Conservation (phyloP, 2,888 invertebrate genomes). For the Ecdyonurus torrentis region DNA sequence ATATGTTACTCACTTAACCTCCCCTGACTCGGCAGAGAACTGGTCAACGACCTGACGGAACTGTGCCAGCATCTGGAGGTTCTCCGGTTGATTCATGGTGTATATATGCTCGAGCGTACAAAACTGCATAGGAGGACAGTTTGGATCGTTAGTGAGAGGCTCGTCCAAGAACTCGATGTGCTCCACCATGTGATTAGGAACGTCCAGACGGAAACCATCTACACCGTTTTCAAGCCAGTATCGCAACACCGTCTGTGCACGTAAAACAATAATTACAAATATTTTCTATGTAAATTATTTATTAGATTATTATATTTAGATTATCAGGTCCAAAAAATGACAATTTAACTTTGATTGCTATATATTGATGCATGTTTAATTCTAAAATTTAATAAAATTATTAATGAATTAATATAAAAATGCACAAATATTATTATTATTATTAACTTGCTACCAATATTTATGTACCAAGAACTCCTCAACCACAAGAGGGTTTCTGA, state of each 20-base stretch:
- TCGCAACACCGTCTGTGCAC: conserved; percentile 33
- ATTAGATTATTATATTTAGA: too few species aligned
- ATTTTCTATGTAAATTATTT: not conserved
- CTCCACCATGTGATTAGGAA: conserved; percentile 33
- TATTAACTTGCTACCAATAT: not conserved
- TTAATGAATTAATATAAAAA: too few species aligned
- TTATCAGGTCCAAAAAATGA: too few species aligned
- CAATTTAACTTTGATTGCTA: too few species aligned
- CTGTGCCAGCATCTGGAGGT: conserved; percentile 14
- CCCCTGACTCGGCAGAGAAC: not conserved
- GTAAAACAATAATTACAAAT: too few species aligned
- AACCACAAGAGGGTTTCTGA: conserved; percentile 36
- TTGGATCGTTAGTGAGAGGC: conserved; percentile 27
- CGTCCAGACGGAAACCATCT: conserved; percentile 59
- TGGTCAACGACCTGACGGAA: conserved; percentile 4
- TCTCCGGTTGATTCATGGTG: conserved; percentile 39
- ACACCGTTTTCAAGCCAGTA: conserved; percentile 62
- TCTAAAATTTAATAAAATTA: not conserved
- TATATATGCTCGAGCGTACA: conserved; percentile 42
- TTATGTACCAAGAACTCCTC: conserved; percentile 30
- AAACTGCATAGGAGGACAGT: conserved; percentile 29
- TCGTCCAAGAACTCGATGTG: conserved; percentile 26
- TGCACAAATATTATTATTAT: too few species aligned
- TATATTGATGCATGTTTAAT: not conserved
- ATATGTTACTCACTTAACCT: not conserved